phyloP scores from a whole-genome alignment of 2,888 invertebrate species.

The Lycaena phlaeas region DNA sequence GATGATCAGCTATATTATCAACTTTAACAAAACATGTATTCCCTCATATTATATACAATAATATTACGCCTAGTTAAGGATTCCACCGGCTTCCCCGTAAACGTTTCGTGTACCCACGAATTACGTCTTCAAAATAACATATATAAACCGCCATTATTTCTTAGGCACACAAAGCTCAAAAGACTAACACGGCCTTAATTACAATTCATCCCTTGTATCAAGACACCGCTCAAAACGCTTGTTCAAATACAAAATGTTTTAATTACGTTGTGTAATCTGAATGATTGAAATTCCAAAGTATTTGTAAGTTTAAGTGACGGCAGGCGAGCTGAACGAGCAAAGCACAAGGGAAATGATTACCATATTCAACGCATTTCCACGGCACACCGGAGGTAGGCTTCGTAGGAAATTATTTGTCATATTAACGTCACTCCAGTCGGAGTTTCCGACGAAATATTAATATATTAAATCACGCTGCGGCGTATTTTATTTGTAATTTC shows the following conservation, averaged over 20 bases:
- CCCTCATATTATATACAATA: too few species aligned
- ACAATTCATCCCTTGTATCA: slow-evolving; percentile 1
- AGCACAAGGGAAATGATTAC: slow-evolving; percentile 58
- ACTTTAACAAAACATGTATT: too few species aligned
- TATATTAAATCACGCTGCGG: slow-evolving; percentile 54
- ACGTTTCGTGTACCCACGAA: neutral
- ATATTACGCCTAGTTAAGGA: slow-evolving; percentile 2
- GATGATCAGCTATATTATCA: too few species aligned
- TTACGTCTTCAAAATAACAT: neutral
- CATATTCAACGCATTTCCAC: slow-evolving; percentile 62
- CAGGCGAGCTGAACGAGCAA: slow-evolving; percentile 27
- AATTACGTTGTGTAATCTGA: slow-evolving; percentile 28
- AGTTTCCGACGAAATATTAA: slow-evolving; percentile 55
- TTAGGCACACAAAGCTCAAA: slow-evolving; percentile 7
- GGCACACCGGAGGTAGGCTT: slow-evolving; percentile 45
- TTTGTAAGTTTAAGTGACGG: slow-evolving; percentile 45
- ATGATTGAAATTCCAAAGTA: slow-evolving; percentile 28
- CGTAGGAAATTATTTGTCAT: slow-evolving; percentile 66
- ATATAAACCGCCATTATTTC: slow-evolving; percentile 5
- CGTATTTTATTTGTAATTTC: slow-evolving; percentile 37
- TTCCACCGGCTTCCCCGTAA: too few species aligned
- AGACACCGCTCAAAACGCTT: slow-evolving; percentile 1
- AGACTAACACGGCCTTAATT: slow-evolving; percentile 10
- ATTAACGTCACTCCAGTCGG: slow-evolving; percentile 58
- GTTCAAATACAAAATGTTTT: slow-evolving; percentile 24